Evolutionary conservation across 1,140 invertebrate species (phyloP).

Genomic region (Drosophila mauritiana): DNA sequence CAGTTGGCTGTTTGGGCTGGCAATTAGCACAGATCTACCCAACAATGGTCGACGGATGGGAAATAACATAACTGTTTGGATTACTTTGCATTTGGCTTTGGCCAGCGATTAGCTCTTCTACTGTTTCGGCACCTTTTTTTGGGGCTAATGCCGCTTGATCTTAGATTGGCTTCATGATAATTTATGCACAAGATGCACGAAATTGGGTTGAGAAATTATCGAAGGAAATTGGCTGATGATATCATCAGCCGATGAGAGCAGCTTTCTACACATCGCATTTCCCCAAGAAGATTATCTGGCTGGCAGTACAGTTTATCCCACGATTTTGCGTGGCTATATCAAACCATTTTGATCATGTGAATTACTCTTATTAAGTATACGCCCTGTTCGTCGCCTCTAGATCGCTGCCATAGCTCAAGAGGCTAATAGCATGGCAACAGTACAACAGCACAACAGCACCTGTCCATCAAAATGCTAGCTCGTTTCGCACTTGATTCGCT

Average conservation of each 20-base stretch:
- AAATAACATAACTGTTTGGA: constrained; percentile 51
- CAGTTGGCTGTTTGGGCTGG: constrained; percentile 48
- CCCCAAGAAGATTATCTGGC: constrained; percentile 13
- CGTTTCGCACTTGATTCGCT: constrained; percentile 71
- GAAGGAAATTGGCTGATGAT: constrained; percentile 50
- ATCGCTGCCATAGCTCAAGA: constrained; percentile 47
- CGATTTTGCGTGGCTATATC: constrained; percentile 9
- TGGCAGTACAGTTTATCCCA: constrained; percentile 40
- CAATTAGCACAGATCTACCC: constrained; percentile 67
- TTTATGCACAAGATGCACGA: constrained; percentile 36
- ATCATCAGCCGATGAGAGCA: constrained; percentile 34
- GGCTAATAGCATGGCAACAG: constrained; percentile 47
- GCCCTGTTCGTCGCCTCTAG: constrained; percentile 39
- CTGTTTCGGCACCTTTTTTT: constrained; percentile 30
- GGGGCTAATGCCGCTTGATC: constrained; percentile 31
- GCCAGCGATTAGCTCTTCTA: constrained; percentile 10
- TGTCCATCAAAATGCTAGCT: constrained; percentile 60
- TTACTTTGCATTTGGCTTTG: constrained; percentile 33
- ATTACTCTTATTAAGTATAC: constrained; percentile 44
- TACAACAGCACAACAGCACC: constrained; percentile 16
- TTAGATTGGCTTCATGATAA: constrained; percentile 14
- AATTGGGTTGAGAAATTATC: constrained; percentile 48
- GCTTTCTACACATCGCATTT: constrained; percentile 48
- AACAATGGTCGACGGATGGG: constrained; percentile 57
- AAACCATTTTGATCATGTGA: constrained; percentile 27